phyloP scores from a whole-genome alignment of 2,797 vertebrate genomes.

The Alosa sapidissima region DNA sequence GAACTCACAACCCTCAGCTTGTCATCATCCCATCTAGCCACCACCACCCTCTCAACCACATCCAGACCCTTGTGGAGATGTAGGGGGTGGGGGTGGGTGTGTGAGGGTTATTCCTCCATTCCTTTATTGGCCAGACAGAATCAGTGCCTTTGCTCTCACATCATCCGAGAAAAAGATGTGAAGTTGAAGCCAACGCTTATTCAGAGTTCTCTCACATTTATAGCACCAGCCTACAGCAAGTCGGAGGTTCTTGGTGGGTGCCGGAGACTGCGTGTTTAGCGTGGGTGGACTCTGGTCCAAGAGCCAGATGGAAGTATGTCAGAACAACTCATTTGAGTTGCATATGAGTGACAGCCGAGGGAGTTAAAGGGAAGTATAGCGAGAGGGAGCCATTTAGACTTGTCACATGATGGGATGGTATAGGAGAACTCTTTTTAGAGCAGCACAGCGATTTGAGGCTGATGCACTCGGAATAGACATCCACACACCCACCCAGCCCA shows the following conservation, averaged over 20 bases:
- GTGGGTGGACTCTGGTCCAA: not conserved
- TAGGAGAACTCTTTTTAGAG: not conserved
- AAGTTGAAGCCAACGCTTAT: not conserved
- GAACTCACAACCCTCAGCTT: too few relatives aligned
- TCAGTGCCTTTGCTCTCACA: not conserved
- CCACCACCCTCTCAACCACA: too few relatives aligned
- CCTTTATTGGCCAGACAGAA: not conserved
- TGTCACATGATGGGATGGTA: not conserved
- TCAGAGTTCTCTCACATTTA: not conserved
- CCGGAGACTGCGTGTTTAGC: not conserved
- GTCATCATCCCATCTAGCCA: too few relatives aligned
- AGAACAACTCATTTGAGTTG: not conserved
- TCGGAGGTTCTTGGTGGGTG: not conserved
- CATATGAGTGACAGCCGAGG: not conserved
- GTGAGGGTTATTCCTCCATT: not conserved
- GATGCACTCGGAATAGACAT: not conserved
- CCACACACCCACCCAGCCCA: not conserved
- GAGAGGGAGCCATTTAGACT: not conserved
- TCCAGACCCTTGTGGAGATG: too few relatives aligned
- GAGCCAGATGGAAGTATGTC: conserved; percentile 18
- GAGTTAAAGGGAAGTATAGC: not conserved
- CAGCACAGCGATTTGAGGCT: not conserved
- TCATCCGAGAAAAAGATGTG: not conserved
- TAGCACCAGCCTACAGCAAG: not conserved
- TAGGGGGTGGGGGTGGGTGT: too few relatives aligned